Evolutionary conservation across 64 coral and sea anemone genomes (phyloP).

Genomic region (Catalaphyllia jardinei): DNA sequence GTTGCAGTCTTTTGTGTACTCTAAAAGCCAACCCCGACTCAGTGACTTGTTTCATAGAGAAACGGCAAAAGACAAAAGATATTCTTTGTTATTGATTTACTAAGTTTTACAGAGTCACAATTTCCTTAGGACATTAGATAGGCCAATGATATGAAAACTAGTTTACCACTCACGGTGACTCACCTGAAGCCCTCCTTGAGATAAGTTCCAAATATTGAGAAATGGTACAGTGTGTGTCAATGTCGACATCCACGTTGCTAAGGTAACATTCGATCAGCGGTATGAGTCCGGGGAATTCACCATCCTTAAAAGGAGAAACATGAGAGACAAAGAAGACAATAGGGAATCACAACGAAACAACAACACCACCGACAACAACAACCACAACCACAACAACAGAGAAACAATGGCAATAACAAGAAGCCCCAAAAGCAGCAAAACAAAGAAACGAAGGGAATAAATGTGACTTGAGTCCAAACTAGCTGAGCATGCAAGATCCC

Average conservation of each 20-base stretch:
- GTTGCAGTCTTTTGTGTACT: too few species aligned
- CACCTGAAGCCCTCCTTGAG: constrained; percentile 85
- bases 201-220: constrained; percentile 92
- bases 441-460: too few species aligned
- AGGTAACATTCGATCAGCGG: constrained; percentile 97
- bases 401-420: neutral
- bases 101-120: too few species aligned
- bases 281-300: constrained; percentile 94
- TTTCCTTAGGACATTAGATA: too few species aligned
- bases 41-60: too few species aligned
- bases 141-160: neutral
- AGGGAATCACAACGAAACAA: neutral
- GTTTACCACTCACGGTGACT: neutral
- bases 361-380: neutral
- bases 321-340: too few species aligned
- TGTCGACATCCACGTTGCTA: constrained; percentile 86
- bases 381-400: neutral
- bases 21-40: too few species aligned
- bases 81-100: too few species aligned
- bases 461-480: too few species aligned
- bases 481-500: too few species aligned
- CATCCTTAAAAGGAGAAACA: constrained; percentile 50
- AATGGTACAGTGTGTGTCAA: constrained; percentile 94
- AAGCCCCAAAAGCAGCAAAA: too few species aligned
- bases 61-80: too few species aligned